Conservation (phyloP, 2,797 vertebrate genomes). For the Coranthus polyacanthus region DNA sequence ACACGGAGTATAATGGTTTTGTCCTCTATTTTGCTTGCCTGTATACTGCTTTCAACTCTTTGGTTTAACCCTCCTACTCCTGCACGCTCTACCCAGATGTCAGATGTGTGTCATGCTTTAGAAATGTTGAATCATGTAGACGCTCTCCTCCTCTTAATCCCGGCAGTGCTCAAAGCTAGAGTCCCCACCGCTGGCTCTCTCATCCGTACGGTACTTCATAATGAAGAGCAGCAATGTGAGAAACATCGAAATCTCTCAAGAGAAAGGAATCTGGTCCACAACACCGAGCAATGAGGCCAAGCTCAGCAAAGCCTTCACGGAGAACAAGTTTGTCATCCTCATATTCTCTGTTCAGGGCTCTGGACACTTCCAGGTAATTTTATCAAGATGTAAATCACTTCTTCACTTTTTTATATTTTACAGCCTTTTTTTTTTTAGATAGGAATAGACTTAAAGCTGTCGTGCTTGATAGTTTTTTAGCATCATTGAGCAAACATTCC, state of each 20-base stretch:
- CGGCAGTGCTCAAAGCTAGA: slow-evolving; percentile 79
- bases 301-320: slow-evolving; percentile 88
- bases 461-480: no score
- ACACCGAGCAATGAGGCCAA: slow-evolving; percentile 89
- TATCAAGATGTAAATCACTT: no score
- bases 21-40: no score
- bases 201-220: slow-evolving; percentile 90
- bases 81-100: no score
- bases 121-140: neutral
- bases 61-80: no score
- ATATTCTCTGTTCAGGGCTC: slow-evolving; percentile 96
- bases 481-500: no score
- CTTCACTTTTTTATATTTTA: no score
- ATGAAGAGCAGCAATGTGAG: slow-evolving; percentile 93
- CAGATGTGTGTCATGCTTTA: no score
- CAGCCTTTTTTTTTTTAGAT: no score
- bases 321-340: slow-evolving; percentile 87
- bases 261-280: slow-evolving; percentile 94
- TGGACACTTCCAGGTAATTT: slow-evolving; percentile 92
- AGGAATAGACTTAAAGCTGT: no score
- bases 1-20: no score
- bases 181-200: slow-evolving; percentile 74
- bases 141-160: slow-evolving; percentile 12
- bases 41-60: no score
- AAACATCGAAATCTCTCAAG: slow-evolving; percentile 93